A percentile compares a stretch with the other conserved stretches of the same genome.
phyloP scores from a whole-genome alignment of 2,797 vertebrate genomes.

The Schizothorax lantsangensis region DNA sequence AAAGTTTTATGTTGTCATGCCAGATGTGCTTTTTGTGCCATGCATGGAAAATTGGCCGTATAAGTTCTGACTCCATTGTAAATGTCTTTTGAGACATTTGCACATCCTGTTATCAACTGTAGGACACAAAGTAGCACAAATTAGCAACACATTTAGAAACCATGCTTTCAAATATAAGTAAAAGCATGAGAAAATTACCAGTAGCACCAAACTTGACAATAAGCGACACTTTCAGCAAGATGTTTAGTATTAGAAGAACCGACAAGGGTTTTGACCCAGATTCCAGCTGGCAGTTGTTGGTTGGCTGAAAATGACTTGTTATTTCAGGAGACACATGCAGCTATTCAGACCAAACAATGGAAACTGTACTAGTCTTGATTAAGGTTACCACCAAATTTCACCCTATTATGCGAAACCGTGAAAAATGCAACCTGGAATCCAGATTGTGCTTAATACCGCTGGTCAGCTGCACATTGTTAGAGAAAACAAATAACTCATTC shows the following conservation, averaged over 20 bases:
- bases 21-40: slow-evolving; percentile 12
- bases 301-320: slow-evolving; percentile 21
- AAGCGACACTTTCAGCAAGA: background rate
- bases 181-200: background rate
- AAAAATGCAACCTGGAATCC: slow-evolving; percentile 2
- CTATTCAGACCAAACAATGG: slow-evolving; percentile 19
- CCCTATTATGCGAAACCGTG: background rate
- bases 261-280: slow-evolving; percentile 21
- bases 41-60: slow-evolving; percentile 5
- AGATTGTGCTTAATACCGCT: background rate
- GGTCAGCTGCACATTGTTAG: background rate
- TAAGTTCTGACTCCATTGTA: background rate
- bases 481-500: background rate
- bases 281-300: background rate
- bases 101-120: background rate
- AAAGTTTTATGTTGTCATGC: background rate
- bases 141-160: background rate
- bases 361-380: slow-evolving; percentile 19
- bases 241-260: background rate
- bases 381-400: slow-evolving; percentile 16
- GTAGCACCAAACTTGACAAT: background rate
- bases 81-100: background rate
- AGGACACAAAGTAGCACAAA: background rate
- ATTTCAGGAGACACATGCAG: slow-evolving; percentile 12
- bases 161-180: background rate